phyloP scores from a whole-genome alignment of 2,113 vertebrate species.

The Strix uralensis region DNA sequence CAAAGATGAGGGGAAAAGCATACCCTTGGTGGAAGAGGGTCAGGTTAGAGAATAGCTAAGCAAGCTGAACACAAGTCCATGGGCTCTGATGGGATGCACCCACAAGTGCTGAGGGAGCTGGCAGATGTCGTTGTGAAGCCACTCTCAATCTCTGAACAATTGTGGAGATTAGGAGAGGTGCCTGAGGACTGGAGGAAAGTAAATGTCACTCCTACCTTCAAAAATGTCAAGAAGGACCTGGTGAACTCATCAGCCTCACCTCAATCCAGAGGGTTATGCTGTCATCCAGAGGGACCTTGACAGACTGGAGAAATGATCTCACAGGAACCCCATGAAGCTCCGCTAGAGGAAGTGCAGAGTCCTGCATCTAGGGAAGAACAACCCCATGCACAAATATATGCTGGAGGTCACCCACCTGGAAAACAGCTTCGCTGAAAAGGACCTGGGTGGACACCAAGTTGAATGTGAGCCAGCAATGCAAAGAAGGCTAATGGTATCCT shows the following conservation, averaged over 20 bases:
- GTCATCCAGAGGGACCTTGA: not conserved
- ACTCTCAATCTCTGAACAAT: not conserved
- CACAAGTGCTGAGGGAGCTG: not conserved
- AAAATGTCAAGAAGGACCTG: not conserved
- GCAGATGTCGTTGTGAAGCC: not conserved
- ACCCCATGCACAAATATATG: not conserved
- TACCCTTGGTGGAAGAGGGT: not conserved
- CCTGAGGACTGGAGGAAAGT: not conserved
- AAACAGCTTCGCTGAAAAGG: not conserved
- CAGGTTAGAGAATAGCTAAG: not conserved
- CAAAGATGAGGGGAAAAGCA: not conserved
- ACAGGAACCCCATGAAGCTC: not conserved
- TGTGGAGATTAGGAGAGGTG: not conserved
- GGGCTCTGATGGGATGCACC: not conserved
- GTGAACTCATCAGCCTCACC: not conserved
- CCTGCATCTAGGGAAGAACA: not conserved
- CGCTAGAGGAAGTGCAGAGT: not conserved
- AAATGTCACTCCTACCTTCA: not conserved
- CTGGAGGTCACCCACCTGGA: not conserved
- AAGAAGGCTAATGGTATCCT: not conserved
- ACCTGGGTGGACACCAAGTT: not conserved
- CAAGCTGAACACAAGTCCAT: not conserved
- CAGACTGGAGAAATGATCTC: not conserved
- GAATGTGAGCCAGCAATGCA: not conserved
- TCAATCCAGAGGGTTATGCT: not conserved